Evolutionary conservation across 2,888 invertebrate species (phyloP).

Genomic region (Tuta absoluta): DNA sequence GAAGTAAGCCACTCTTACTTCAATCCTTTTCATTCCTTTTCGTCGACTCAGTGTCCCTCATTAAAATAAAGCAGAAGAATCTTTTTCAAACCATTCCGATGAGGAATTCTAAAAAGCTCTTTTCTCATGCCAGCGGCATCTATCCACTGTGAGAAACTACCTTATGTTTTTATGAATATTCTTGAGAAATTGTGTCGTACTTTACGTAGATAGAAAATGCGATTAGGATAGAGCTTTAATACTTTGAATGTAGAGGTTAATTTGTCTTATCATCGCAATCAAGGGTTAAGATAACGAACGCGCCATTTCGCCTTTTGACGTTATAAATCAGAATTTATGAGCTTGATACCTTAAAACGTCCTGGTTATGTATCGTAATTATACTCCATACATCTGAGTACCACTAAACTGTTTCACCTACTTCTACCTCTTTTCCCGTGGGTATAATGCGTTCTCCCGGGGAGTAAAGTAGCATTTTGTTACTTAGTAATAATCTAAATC

Average conservation of each 20-base stretch:
- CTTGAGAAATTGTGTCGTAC: conserved; percentile 36
- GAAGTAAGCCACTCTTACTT: too few species aligned
- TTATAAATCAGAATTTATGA: conserved; percentile 27
- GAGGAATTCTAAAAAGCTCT: conserved; percentile 11
- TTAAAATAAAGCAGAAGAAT: neutral
- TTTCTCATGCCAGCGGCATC: conserved; percentile 31
- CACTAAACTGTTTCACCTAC: too few species aligned
- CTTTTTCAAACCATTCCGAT: neutral
- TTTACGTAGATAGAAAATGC: conserved; percentile 25
- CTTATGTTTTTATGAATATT: conserved; percentile 37
- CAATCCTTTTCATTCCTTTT: too few species aligned
- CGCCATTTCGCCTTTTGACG: conserved; percentile 27
- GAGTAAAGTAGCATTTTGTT: too few species aligned
- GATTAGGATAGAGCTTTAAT: conserved; percentile 33
- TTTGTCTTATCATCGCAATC: conserved; percentile 27
- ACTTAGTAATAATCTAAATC: too few species aligned
- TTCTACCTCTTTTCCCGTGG: too few species aligned
- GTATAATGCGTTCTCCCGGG: too few species aligned
- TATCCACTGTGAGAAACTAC: conserved; percentile 38
- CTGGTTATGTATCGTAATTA: neutral
- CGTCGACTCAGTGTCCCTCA: too few species aligned
- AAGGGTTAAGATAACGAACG: conserved; percentile 31
- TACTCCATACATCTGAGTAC: neutral
- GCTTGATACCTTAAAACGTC: neutral
- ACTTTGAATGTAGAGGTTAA: conserved; percentile 29